Evolutionary conservation across 2,888 invertebrate genomes (phyloP), one percentile per base, ranked within the genome.

Genomic region (Cremastobaeus sp.): DNA sequence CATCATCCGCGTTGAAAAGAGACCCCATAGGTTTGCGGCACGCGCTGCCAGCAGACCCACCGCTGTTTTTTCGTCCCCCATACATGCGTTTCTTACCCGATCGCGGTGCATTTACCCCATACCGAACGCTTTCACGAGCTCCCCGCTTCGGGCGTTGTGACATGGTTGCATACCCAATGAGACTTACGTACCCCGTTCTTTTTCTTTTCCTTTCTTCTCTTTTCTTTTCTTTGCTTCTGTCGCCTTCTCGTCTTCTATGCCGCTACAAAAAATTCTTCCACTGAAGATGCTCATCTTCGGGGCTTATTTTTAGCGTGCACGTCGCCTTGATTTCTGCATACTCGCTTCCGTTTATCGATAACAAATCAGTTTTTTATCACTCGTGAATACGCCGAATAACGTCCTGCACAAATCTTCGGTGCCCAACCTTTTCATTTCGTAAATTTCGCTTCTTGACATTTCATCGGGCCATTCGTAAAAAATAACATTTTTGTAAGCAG

Each of bases 11-110:
- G 75, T 76, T 81, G 76, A 81, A 79, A 79, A 78, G 82, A 86
- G 87, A 86, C 86, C 87, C 87, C 86, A 86, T 87, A 86, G 86
- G 86, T 85, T 87, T 81, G 79, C 82, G 87, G 87, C 87, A 87
- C 87, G 87, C 86, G 87, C 86, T 85, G 84, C 86, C 87, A 87
- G 87, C 87, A 87, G 87, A 84, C 86, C 83, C 84, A 87, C 87
- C 87, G 87, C 87, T 87, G 87, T 86, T 86, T 79, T 80, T 81
- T 82, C 74, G 77, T 74, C 74, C 78, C 76, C 73, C 70, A 66
- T 70, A 64, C 54, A 60, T 72, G 68, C 75, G 47, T 64, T 82
- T 82, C 81, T 81, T 82, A 79, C 79, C 77, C 79, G 78, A 79
- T 76, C 81, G 76, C 78, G 76, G 76, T 81, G 79, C 79, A 78